phyloP scores from a whole-genome alignment of 2,113 vertebrate genomes.

The Cephalopholis sonnerati region DNA sequence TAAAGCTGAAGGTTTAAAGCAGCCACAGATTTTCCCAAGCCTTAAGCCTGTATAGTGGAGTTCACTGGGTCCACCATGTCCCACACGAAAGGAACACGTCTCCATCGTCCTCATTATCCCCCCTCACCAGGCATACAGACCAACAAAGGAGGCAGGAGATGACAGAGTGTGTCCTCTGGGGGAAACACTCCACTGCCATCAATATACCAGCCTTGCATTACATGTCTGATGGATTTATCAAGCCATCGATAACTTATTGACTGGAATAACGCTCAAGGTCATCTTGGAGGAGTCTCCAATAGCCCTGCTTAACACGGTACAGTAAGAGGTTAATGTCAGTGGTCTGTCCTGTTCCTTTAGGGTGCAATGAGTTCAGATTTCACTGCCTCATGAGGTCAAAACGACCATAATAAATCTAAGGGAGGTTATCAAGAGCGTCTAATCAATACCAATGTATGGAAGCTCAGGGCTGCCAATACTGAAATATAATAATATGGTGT shows the following conservation, averaged over 20 bases:
- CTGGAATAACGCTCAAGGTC: constrained; percentile 52
- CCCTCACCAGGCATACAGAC: background rate
- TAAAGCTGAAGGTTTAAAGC: constrained; percentile 10
- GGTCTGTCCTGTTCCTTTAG: background rate
- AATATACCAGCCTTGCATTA: constrained; percentile 52
- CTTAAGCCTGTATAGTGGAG: background rate
- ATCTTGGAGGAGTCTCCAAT: constrained; percentile 10
- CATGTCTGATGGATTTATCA: constrained; percentile 56
- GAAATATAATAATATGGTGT: background rate
- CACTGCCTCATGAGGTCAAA: constrained; percentile 2
- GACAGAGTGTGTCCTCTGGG: constrained; percentile 21
- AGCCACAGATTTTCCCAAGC: background rate
- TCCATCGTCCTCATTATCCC: constrained; percentile 12
- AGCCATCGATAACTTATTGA: constrained; percentile 53
- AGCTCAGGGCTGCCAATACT: background rate
- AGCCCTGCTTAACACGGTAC: background rate
- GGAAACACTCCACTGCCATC: constrained; percentile 28
- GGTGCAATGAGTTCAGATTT: background rate
- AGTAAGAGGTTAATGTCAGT: background rate
- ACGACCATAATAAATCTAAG: constrained; percentile 1
- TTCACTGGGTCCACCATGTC: background rate
- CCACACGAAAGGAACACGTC: background rate
- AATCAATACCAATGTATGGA: constrained; percentile 6
- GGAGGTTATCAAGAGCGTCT: background rate
- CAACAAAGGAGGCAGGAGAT: constrained; percentile 31